Percentiles rank a stretch among this genome's conserved stretches.
Conservation (phyloP, 2,113 vertebrate genomes). For the Cottus gobio region DNA sequence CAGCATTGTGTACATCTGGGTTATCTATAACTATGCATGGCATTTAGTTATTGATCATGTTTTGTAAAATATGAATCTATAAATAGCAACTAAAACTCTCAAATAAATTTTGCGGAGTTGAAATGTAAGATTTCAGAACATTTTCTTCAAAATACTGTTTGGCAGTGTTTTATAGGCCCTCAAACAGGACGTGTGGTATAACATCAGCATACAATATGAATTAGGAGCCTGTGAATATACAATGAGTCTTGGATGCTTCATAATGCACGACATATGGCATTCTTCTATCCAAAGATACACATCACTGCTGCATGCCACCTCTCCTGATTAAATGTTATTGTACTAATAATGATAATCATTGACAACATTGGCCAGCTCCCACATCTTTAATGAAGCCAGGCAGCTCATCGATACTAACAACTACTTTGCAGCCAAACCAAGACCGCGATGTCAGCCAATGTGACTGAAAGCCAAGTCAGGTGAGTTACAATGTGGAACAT, state of each 20-base stretch:
- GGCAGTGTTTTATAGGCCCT: neutral
- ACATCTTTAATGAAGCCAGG: conserved; percentile 24
- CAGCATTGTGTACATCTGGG: neutral
- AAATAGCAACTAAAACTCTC: neutral
- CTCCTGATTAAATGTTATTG: conserved; percentile 19
- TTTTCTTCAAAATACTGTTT: neutral
- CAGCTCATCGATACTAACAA: conserved; percentile 46
- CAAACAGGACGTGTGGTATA: neutral
- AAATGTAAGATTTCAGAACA: neutral
- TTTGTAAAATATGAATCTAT: neutral
- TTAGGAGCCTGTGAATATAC: neutral
- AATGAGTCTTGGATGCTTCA: neutral
- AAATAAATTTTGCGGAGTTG: neutral
- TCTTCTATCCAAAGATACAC: neutral
- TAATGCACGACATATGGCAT: neutral
- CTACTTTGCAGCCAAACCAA: conserved; percentile 25
- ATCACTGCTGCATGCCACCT: neutral
- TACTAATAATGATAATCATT: conserved; percentile 33
- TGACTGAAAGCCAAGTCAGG: conserved; percentile 8
- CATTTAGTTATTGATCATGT: neutral
- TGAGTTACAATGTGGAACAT: neutral
- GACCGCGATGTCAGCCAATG: conserved; percentile 33
- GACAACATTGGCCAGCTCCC: conserved; percentile 2
- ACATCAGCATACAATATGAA: neutral
- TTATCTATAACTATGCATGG: neutral